phyloP scores from a whole-genome alignment of 2,797 vertebrate genomes.

The Paguma larvata region DNA sequence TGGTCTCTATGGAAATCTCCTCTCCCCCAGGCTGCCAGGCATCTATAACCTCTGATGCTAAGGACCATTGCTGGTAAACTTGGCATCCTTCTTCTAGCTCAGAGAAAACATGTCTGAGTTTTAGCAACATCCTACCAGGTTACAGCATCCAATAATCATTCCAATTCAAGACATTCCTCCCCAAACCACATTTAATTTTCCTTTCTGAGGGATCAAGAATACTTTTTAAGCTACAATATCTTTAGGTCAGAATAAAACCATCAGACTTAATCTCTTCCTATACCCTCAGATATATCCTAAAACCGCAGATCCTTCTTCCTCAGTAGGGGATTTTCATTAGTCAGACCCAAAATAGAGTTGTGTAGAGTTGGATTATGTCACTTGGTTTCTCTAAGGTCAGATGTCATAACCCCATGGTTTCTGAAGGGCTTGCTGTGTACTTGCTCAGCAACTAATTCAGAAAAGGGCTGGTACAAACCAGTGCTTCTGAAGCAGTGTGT shows the following conservation, averaged over 20 bases:
- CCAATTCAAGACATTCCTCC: neutral
- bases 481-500: neutral
- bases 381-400: constrained; percentile 62
- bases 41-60: neutral
- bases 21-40: neutral
- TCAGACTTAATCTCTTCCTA: constrained; percentile 27
- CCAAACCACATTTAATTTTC: neutral
- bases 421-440: neutral
- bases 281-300: constrained; percentile 18
- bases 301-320: neutral
- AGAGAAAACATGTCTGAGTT: neutral
- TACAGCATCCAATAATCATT: neutral
- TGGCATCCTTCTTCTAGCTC: neutral
- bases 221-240: constrained; percentile 14
- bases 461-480: neutral
- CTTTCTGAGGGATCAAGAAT: constrained; percentile 27
- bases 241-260: constrained; percentile 46
- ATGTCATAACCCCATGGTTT: constrained; percentile 50
- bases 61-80: neutral
- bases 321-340: constrained; percentile 31
- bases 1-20: neutral
- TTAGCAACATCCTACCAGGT: neutral
- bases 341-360: constrained; percentile 54
- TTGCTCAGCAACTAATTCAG: constrained; percentile 14
- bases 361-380: constrained; percentile 60